Evolutionary conservation across 1,140 invertebrate species (phyloP).

Genomic region (Pogonomyrmex californicus): DNA sequence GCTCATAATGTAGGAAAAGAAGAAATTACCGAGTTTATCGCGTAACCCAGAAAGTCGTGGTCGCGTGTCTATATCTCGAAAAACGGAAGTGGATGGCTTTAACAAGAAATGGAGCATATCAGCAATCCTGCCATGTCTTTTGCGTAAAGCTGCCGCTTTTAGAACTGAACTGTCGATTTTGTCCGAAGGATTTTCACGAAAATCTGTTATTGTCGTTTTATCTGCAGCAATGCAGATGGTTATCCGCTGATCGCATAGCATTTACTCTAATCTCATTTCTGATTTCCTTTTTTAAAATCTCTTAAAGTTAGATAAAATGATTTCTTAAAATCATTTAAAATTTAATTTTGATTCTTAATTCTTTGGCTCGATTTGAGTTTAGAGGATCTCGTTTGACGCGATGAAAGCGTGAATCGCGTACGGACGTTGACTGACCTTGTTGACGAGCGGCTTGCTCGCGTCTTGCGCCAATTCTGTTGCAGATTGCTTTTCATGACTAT

Average conservation of each 20-base stretch:
- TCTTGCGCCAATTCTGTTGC: conserved; percentile 66
- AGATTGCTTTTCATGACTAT: conserved; percentile 68
- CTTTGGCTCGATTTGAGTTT: neutral
- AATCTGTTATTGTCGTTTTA: neutral
- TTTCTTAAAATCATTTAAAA: no score
- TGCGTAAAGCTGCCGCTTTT: neutral
- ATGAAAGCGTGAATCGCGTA: neutral
- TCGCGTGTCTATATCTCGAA: conserved; percentile 12
- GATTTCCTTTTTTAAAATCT: neutral
- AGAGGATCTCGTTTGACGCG: neutral
- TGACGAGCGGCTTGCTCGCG: conserved; percentile 62
- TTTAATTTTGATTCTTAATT: neutral
- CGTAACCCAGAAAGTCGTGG: conserved; percentile 32
- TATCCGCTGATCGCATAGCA: neutral
- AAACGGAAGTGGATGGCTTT: conserved; percentile 21
- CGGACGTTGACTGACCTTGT: conserved; percentile 66
- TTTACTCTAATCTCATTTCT: neutral
- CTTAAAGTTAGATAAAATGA: no score
- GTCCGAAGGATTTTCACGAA: neutral
- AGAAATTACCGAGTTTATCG: conserved; percentile 39
- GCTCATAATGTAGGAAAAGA: neutral
- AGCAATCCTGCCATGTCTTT: neutral
- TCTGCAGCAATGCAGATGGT: neutral
- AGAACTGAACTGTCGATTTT: neutral
- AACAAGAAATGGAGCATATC: conserved; percentile 53